Conservation (phyloP, 2,888 invertebrate genomes). For the Troides oblongomaculatus region DNA sequence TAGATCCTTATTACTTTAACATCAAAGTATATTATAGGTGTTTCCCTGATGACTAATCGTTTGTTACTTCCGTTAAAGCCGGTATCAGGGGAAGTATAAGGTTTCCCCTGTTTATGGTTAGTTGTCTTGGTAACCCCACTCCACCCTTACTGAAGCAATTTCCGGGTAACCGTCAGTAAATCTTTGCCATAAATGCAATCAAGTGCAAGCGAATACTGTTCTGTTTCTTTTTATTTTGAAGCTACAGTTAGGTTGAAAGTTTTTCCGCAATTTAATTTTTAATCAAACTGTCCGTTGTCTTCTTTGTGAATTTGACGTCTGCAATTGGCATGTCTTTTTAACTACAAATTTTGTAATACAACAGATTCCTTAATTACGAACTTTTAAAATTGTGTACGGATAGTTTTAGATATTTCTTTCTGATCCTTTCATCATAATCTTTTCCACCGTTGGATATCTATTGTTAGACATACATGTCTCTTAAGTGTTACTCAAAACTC, state of each 20-base stretch:
- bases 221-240: constrained; percentile 12
- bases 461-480: no score
- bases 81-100: constrained; percentile 42
- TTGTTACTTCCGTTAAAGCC: constrained; percentile 33
- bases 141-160: constrained; percentile 56
- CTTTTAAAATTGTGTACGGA: neutral
- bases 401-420: no score
- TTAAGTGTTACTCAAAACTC: no score
- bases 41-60: constrained; percentile 37
- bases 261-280: constrained; percentile 4
- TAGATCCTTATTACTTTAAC: constrained; percentile 25
- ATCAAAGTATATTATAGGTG: constrained; percentile 27
- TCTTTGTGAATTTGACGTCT: constrained; percentile 4
- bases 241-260: neutral
- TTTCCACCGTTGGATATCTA: no score
- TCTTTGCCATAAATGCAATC: constrained; percentile 30
- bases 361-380: neutral
- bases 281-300: constrained; percentile 15
- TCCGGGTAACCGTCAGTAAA: constrained; percentile 58
- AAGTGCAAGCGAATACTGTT: constrained; percentile 33
- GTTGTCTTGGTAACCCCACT: constrained; percentile 66
- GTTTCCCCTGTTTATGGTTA: constrained; percentile 67
- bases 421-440: no score
- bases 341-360: neutral
- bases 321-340: neutral